Percentiles rank a stretch among this genome's conserved stretches.
Evolutionary conservation across 1,140 invertebrate genomes (phyloP).

Genomic region (Hormaphis cornu): DNA sequence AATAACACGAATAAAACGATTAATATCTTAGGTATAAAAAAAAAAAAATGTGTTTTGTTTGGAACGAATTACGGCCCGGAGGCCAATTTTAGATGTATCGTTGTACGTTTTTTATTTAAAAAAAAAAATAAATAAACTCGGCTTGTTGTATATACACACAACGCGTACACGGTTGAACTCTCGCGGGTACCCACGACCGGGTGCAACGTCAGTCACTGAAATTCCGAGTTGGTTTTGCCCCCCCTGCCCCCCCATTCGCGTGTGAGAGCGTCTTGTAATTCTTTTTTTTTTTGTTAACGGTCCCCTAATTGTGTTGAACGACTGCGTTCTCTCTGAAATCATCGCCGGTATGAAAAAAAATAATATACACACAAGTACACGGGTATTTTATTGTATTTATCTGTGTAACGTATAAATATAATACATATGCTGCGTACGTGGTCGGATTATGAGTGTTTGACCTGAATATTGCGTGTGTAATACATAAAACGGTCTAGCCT

Average conservation of each 20-base stretch:
- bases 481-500: too few species aligned
- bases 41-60: conserved; percentile 15
- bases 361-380: not conserved
- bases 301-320: not conserved
- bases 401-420: not conserved
- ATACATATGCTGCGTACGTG: not conserved
- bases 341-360: not conserved
- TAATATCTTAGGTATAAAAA: not conserved
- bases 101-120: too few species aligned
- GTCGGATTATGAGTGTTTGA: not conserved
- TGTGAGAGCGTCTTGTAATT: not conserved
- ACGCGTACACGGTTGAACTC: too few species aligned
- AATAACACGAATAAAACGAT: not conserved
- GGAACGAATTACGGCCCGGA: too few species aligned
- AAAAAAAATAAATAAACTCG: not conserved
- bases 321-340: not conserved
- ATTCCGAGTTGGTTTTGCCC: not conserved
- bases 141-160: not conserved
- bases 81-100: too few species aligned
- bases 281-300: not conserved
- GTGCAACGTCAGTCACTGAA: not conserved
- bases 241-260: not conserved
- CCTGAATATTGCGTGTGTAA: too few species aligned
- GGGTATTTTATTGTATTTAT: too few species aligned
- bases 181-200: not conserved